Evolutionary conservation across 2,888 invertebrate genomes (phyloP).

Genomic region (Philopedon plagiatum): DNA sequence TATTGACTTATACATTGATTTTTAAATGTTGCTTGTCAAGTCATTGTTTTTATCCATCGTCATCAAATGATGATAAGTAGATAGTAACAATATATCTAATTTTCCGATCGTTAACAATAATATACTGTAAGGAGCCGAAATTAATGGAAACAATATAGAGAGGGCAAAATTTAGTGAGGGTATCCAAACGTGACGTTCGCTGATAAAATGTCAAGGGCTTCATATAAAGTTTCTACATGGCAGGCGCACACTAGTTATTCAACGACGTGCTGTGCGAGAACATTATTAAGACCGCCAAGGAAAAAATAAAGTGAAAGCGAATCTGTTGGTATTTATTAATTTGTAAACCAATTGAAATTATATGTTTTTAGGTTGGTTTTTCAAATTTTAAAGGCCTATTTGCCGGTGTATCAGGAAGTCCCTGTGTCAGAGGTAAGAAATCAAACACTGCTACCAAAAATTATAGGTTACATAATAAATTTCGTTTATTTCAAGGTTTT

Average conservation of each 20-base stretch:
- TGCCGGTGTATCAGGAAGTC: slow-evolving; percentile 16
- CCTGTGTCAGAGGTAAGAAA: slow-evolving; percentile 29
- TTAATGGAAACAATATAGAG: not conserved
- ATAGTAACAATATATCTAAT: not conserved
- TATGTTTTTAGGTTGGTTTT: slow-evolving; percentile 25
- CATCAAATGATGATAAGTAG: not conserved
- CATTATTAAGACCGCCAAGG: not conserved
- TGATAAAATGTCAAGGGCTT: slow-evolving; percentile 33
- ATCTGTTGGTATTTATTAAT: not conserved
- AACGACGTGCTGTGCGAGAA: not conserved
- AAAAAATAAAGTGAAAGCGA: slow-evolving; percentile 16
- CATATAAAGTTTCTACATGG: slow-evolving; percentile 18
- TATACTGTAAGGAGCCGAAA: not conserved
- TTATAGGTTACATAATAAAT: slow-evolving; percentile 45
- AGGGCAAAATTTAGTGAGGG: slow-evolving; percentile 9
- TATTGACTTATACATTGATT: no score
- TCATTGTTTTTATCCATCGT: no score
- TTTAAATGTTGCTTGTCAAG: no score
- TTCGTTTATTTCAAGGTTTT: slow-evolving; percentile 49
- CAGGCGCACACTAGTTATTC: slow-evolving; percentile 12
- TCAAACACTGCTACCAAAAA: not conserved
- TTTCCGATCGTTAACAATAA: no score
- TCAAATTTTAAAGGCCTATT: slow-evolving; percentile 19
- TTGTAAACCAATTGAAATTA: not conserved
- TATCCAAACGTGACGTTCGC: slow-evolving; percentile 10